Conservation (phyloP, 2,888 invertebrate species). For the Plagiodera versicolora region DNA sequence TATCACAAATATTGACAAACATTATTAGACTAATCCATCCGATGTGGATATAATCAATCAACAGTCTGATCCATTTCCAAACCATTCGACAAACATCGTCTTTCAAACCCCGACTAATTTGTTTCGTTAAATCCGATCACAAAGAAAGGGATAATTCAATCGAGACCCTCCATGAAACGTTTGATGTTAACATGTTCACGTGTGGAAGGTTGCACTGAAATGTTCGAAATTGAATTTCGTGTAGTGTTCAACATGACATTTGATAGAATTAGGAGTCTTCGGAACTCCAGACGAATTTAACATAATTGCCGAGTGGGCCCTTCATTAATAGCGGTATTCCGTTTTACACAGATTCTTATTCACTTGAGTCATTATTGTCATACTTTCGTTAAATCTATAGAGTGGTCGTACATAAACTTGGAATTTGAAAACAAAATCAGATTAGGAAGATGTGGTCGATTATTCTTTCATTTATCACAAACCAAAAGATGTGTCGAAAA, state of each 20-base stretch:
- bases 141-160: slow-evolving; percentile 18
- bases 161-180: slow-evolving; percentile 11
- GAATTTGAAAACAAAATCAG: too few relatives aligned
- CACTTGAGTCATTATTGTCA: too few relatives aligned
- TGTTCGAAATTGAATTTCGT: not conserved
- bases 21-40: not conserved
- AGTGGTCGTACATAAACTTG: too few relatives aligned
- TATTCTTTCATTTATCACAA: too few relatives aligned
- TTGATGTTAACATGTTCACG: slow-evolving; percentile 1
- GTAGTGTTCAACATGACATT: not conserved
- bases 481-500: too few relatives aligned
- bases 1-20: not conserved
- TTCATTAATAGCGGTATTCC: not conserved
- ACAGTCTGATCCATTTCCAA: slow-evolving; percentile 3
- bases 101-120: slow-evolving; percentile 13
- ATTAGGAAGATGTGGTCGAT: too few relatives aligned
- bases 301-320: not conserved
- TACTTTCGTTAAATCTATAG: too few relatives aligned
- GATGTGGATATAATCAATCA: slow-evolving; percentile 1
- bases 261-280: not conserved
- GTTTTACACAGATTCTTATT: too few relatives aligned
- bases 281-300: not conserved
- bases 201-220: not conserved
- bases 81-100: slow-evolving; percentile 7
- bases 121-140: slow-evolving; percentile 14